These are phyloP conservation scores for Sycon ciliatum DNA, from an alignment of 37 sponge, comb jelly and placozoan genomes.

Conservation along the genomic window DNA sequence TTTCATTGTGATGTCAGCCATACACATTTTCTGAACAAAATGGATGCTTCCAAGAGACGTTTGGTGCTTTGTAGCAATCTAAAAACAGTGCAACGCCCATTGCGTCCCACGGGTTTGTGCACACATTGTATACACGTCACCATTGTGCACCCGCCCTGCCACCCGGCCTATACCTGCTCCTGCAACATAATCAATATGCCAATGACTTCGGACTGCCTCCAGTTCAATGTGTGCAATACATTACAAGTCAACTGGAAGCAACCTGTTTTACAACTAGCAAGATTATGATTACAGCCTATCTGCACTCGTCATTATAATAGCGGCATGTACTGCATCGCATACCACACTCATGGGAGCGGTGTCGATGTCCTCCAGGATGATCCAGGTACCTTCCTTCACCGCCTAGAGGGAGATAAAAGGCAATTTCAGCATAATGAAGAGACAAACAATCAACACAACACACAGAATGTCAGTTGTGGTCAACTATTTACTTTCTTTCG, in stretches of 20 bases:
- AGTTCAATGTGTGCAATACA: no score
- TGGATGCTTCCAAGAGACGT: constrained; percentile 1
- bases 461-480: not conserved
- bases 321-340: not conserved
- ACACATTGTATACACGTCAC: no score
- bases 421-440: not conserved
- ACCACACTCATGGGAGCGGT: not conserved
- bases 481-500: not conserved
- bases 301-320: no score
- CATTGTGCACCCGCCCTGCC: no score
- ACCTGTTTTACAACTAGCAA: constrained; percentile 16
- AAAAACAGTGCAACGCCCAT: not conserved
- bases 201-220: no score
- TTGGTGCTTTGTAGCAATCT: constrained; percentile 19
- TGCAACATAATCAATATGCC: constrained; percentile 50
- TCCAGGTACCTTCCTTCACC: constrained; percentile 54
- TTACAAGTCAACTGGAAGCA: not conserved
- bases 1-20: no score
- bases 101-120: constrained; percentile 17
- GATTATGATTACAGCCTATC: not conserved
- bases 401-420: constrained; percentile 38
- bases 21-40: constrained; percentile 1
- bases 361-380: constrained; percentile 67
- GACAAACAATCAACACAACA: not conserved
- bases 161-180: constrained; percentile 54